phyloP scores from a whole-genome alignment of 2,797 vertebrate genomes.

The Mormyrus hasselquistii region DNA sequence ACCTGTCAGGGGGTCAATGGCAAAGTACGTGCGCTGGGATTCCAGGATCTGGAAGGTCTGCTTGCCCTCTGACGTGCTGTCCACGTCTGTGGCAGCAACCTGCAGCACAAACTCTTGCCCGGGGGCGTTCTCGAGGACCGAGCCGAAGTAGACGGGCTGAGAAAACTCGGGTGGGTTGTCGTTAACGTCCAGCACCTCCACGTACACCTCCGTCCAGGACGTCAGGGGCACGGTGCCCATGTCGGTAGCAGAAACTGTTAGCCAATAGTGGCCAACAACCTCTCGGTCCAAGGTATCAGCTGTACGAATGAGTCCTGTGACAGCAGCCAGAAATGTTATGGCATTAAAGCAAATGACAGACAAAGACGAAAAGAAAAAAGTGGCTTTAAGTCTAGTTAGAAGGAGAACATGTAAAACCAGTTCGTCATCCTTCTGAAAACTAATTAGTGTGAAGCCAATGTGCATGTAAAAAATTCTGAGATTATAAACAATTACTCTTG shows the following conservation, averaged over 20 bases:
- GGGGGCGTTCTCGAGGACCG: constrained; percentile 74
- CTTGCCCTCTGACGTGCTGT: constrained; percentile 74
- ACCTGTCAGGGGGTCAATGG: constrained; percentile 79
- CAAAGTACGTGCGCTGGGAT: constrained; percentile 70
- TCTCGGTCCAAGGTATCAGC: constrained; percentile 74
- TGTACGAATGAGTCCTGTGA: constrained; percentile 77
- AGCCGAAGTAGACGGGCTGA: constrained; percentile 79
- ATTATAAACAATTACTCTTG: neutral
- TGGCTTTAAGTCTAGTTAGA: neutral
- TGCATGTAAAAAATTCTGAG: neutral
- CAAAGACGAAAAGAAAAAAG: neutral
- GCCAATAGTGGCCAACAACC: constrained; percentile 74
- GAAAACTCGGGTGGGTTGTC: constrained; percentile 86
- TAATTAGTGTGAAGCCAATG: neutral
- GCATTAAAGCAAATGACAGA: neutral
- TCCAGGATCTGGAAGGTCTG: constrained; percentile 78
- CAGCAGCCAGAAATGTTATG: neutral
- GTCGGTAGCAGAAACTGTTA: constrained; percentile 81
- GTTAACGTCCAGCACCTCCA: constrained; percentile 84
- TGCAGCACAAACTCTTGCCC: constrained; percentile 66
- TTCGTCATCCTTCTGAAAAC: neutral
- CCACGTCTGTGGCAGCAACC: constrained; percentile 74
- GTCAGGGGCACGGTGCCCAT: constrained; percentile 73
- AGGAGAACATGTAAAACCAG: neutral
- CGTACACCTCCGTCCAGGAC: constrained; percentile 80